Evolutionary conservation across 1,140 invertebrate genomes (phyloP), one percentile per base, ranked within the genome.

Genomic region (Micrasema longulum): DNA sequence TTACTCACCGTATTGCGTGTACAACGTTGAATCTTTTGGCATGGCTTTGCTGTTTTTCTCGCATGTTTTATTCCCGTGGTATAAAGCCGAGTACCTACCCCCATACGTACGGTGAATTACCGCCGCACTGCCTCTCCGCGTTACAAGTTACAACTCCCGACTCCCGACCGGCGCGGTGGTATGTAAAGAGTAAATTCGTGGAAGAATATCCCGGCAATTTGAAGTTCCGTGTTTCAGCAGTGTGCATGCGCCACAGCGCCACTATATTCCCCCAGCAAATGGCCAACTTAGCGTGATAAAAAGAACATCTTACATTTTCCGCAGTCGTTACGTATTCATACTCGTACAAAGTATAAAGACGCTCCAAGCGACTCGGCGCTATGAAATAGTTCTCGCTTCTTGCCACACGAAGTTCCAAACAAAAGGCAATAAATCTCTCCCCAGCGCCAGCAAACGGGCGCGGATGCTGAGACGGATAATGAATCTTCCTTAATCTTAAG

Each of bases 401-500:
- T n/a, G 10, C 18, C 14, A 38, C 16, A 22, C 38, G 55, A 41
- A 60, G 14, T 38, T 22, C 12, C 62, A 41, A 38, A 71, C 70
- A 64, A 64, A 72, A 31, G 38, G 65, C 48, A 72, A 67, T 72
- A 72, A 72, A 66, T 72, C 69, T 66, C 36, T 7, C 26, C 26
- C 26, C 26, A 4, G 26, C 7, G 22, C 63, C 55, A 45, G 36
- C 48, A 47, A 48, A 53, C 55, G 57, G 45, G 60, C 41, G 45
- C 31, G 69, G 45, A 62, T 69, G 26, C 26, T 7, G 26, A n/a
- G 26, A 31, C 26, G 26, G 26, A 31, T 31, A 65, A 47, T 65
- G 23, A 48, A 48, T 22, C 16, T 22, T 47, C 63, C 41, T 45
- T 45, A 45, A 45, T 45, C 41, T 45, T 45, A n/a, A 45, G 14